These are phyloP conservation scores for Oryzias melastigma DNA, from an alignment of 2,113 vertebrate genomes.

Conservation along the genomic window DNA sequence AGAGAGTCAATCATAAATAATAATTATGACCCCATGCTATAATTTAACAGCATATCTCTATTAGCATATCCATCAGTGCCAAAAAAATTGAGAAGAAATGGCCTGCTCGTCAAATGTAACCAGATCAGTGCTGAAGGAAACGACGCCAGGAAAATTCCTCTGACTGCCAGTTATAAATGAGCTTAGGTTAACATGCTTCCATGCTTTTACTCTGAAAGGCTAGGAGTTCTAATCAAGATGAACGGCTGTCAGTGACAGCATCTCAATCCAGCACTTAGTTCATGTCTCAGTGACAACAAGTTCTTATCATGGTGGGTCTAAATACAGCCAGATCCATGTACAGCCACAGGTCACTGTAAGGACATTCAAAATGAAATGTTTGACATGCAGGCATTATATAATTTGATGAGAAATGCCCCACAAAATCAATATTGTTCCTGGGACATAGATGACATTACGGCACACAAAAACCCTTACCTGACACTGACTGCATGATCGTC, in stretches of 20 bases:
- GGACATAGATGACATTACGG: constrained; percentile 24
- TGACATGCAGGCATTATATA: constrained; percentile 51
- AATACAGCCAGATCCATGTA: constrained; percentile 15
- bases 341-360: constrained; percentile 43
- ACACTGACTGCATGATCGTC: constrained; percentile 16
- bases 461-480: constrained; percentile 19
- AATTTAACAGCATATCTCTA: too few relatives aligned
- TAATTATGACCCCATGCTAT: too few relatives aligned
- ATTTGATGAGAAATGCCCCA: constrained; percentile 53
- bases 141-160: constrained; percentile 21
- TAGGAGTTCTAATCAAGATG: constrained; percentile 39
- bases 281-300: constrained; percentile 22
- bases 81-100: constrained; percentile 13
- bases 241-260: constrained; percentile 30
- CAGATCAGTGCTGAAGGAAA: constrained; percentile 28
- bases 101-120: constrained; percentile 8
- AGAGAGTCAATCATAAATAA: too few relatives aligned
- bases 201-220: constrained; percentile 20
- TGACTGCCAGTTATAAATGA: constrained; percentile 16
- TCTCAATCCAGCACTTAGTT: constrained; percentile 19
- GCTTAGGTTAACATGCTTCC: constrained; percentile 22
- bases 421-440: constrained; percentile 59
- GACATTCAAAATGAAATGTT: constrained; percentile 46
- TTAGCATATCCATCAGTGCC: too few relatives aligned
- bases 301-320: constrained; percentile 52